These are phyloP conservation scores for Drosophila kikkawai DNA, from an alignment of 1,140 invertebrate species.

Conservation along the genomic window DNA sequence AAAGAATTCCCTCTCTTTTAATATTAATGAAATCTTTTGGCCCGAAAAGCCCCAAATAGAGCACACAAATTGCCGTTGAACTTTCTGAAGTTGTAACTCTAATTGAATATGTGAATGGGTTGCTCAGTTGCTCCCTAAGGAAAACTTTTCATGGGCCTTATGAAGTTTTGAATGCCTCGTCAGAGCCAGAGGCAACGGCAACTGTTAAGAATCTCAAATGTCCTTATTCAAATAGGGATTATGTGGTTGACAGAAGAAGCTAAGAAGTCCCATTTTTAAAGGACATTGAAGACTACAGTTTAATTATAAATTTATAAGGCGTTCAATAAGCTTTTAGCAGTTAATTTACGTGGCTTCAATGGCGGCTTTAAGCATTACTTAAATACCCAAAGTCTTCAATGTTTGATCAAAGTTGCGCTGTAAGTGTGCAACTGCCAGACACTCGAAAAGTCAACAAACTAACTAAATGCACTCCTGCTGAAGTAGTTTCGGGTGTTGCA, in stretches of 20 bases:
- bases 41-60: constrained; percentile 36
- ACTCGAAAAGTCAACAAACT: constrained; percentile 60
- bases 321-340: background rate
- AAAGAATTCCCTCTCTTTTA: constrained; percentile 49
- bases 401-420: constrained; percentile 37
- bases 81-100: constrained; percentile 60
- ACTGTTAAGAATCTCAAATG: constrained; percentile 1
- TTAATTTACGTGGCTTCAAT: background rate
- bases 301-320: background rate
- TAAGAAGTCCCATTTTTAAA: background rate
- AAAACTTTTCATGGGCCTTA: constrained; percentile 29
- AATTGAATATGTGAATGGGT: constrained; percentile 66
- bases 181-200: constrained; percentile 9
- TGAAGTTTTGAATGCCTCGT: constrained; percentile 54
- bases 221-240: constrained; percentile 4
- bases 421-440: constrained; percentile 50
- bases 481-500: constrained; percentile 52
- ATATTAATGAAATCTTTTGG: constrained; percentile 80
- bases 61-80: constrained; percentile 61
- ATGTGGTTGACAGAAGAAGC: background rate
- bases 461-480: constrained; percentile 47
- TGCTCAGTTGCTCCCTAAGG: background rate
- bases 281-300: background rate
- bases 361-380: constrained; percentile 7
- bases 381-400: constrained; percentile 30